Evolutionary conservation across 2,113 vertebrate species (phyloP).

Genomic region (Psittacula cyanocephala): DNA sequence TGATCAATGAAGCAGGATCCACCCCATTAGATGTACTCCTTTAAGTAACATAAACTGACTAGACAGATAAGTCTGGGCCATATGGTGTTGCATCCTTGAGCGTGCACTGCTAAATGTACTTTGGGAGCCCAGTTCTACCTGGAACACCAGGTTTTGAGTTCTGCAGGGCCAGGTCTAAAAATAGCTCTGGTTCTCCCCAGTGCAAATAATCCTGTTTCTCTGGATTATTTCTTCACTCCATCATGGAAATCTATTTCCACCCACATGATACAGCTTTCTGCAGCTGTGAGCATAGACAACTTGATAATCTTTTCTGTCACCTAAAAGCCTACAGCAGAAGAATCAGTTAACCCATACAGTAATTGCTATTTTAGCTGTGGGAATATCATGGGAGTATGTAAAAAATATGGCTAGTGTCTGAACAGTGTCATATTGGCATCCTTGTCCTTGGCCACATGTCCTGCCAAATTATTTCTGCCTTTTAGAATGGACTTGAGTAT

Average conservation of each 20-base stretch:
- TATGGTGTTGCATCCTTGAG: not conserved
- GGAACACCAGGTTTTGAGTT: not conserved
- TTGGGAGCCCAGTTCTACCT: not conserved
- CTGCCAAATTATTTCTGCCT: not conserved
- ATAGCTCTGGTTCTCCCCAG: not conserved
- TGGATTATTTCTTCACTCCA: not conserved
- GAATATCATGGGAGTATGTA: not conserved
- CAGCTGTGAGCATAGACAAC: not conserved
- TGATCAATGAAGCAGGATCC: not conserved
- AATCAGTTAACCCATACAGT: not conserved
- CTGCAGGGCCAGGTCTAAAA: not conserved
- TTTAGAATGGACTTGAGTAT: not conserved
- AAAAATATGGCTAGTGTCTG: not conserved
- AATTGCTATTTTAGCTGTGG: not conserved
- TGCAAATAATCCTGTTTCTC: not conserved
- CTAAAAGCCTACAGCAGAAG: not conserved
- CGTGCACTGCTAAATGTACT: not conserved
- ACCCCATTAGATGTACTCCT: not conserved
- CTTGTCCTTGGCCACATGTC: not conserved
- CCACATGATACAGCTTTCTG: not conserved
- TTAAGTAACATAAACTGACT: not conserved
- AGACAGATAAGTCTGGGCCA: not conserved
- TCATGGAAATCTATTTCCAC: not conserved
- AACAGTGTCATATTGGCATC: not conserved
- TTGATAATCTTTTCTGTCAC: not conserved